Base-by-base conservation (phyloP, 2,888 invertebrate species). In the Agonopterix arenella region DNA sequence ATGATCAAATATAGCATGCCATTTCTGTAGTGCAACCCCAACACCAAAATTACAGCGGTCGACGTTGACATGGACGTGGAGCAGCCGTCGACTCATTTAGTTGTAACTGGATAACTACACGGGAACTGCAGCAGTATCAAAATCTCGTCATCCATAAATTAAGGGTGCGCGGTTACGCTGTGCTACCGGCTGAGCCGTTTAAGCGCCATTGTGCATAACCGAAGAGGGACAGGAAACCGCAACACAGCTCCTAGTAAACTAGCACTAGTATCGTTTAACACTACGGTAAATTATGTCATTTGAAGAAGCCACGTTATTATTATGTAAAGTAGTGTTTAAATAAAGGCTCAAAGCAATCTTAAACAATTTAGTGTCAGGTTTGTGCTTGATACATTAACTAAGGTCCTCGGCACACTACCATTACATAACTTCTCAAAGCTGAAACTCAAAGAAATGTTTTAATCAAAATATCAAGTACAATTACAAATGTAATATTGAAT, bases 111-210 rank as follows among this genome's bases (percentile, higher is more conserved):
- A 61, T 61, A 63, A n/a, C 40, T 11, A 59, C 53, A 60, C 49
- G 52, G 49, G 53, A 55, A 54, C 52, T 62, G 60, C 62, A 64
- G 66, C 63, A 66, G 69, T 76, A 80, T 80, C 79, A 80, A 78
- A 79, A 79, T 80, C 80, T 78, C 74, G 66, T 76, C 77, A 77
- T 80, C 74, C 76, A 80, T 82, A 83, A 83, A 80, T 82, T 77
- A 80, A 74, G 70, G 69, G 64, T 64, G 65, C 66, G 71, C 54
- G 72, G 74, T 73, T 68, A 66, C 48, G 13, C 46, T 46, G 47
- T 60, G 63, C 69, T 68, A 64, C 72, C 62, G 65, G 64, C 64
- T 70, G 70, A 76, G 70, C 74, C 72, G 61, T 73, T 78, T 77
- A 80, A 78, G 74, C 76, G 64, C 66, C 66, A 73, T 80, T 77